A percentile compares a stretch with the other conserved stretches of the same genome.
phyloP scores from a whole-genome alignment of 2,113 vertebrate genomes.

The Pantherophis guttatus region DNA sequence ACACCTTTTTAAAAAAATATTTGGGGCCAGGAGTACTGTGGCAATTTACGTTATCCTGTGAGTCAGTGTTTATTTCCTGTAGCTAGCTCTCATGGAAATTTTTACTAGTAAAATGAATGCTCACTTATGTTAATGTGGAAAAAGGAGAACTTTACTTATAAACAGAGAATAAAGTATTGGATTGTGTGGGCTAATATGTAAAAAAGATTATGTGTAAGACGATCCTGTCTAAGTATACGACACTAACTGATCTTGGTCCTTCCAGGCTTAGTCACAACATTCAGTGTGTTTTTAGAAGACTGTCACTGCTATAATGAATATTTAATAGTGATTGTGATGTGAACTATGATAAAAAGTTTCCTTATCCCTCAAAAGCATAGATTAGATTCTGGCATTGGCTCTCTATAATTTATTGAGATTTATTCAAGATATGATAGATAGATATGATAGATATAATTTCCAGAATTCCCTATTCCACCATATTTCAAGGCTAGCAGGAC shows the following conservation, averaged over 20 bases:
- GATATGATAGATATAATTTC: background rate
- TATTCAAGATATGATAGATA: background rate
- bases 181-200: background rate
- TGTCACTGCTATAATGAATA: slow-evolving; percentile 51
- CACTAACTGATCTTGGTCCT: slow-evolving; percentile 29
- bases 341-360: slow-evolving; percentile 53
- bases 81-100: slow-evolving; percentile 24
- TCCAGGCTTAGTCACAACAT: slow-evolving; percentile 13
- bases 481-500: background rate
- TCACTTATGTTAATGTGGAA: background rate
- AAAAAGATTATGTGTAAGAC: background rate
- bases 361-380: slow-evolving; percentile 8
- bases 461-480: background rate
- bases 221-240: slow-evolving; percentile 17
- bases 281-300: slow-evolving; percentile 53
- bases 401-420: background rate
- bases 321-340: slow-evolving; percentile 30
- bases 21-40: background rate
- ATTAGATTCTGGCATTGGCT: slow-evolving; percentile 21
- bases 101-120: slow-evolving; percentile 10
- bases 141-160: background rate
- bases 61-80: slow-evolving; percentile 37
- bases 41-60: slow-evolving; percentile 25
- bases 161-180: background rate
- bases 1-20: background rate